A percentile compares a stretch with the other conserved stretches of the same genome.
Evolutionary conservation across 2,888 invertebrate species (phyloP).

Genomic region (Lordiphosa andalusiaca): DNA sequence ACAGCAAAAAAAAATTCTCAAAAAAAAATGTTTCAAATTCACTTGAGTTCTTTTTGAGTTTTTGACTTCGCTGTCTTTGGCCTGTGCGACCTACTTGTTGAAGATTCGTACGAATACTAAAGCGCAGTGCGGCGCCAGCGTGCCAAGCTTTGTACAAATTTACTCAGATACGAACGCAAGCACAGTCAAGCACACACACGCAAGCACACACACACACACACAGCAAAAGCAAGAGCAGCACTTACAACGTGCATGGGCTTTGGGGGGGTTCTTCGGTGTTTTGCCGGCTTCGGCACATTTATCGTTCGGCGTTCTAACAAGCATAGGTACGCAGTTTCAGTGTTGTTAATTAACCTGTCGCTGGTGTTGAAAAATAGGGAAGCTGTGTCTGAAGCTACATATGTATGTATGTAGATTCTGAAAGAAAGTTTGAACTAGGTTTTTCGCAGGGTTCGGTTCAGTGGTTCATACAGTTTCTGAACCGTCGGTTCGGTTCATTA

Average conservation of each 20-base stretch:
- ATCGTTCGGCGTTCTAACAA: neutral
- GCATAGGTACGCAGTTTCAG: neutral
- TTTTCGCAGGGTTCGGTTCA: too few species aligned
- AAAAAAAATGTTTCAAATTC: neutral
- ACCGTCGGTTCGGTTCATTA: too few species aligned
- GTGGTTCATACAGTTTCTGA: too few species aligned
- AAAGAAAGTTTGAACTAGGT: too few species aligned
- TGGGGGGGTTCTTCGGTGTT: constrained; percentile 1
- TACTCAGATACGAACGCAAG: constrained; percentile 4
- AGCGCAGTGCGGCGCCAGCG: constrained; percentile 42
- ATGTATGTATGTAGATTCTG: too few species aligned
- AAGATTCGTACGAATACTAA: constrained; percentile 54
- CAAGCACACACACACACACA: neutral
- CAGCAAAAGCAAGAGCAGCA: neutral
- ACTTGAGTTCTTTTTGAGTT: neutral
- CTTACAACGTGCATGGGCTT: neutral
- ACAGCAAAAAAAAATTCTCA: neutral
- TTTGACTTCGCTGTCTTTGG: neutral
- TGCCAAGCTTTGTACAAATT: constrained; percentile 37
- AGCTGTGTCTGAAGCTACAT: too few species aligned
- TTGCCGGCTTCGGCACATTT: constrained; percentile 26
- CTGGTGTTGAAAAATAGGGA: too few species aligned
- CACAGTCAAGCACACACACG: constrained; percentile 9
- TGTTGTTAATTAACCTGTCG: neutral
- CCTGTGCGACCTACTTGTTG: constrained; percentile 54